phyloP scores from a whole-genome alignment of 2,888 invertebrate genomes.

The Bursaphelenchus okinawaensis region DNA sequence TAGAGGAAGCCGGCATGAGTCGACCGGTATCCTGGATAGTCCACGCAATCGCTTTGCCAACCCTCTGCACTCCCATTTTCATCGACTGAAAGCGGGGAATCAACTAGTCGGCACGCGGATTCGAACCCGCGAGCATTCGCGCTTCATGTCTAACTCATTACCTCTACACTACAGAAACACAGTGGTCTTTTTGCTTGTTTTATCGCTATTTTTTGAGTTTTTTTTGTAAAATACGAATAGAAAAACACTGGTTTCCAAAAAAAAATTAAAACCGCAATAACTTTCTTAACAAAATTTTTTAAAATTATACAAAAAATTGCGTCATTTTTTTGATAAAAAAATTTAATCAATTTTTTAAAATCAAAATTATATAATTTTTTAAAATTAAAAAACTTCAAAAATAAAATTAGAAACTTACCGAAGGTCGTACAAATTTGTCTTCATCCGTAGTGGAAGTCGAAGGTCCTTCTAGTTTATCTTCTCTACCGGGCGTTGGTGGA shows the following conservation, averaged over 20 bases:
- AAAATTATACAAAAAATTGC: no score
- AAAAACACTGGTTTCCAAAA: no score
- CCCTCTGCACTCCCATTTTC: neutral
- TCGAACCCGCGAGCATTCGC: neutral
- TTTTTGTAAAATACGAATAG: no score
- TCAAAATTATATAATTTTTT: no score
- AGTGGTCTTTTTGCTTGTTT: no score
- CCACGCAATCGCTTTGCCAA: neutral
- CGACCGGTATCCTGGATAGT: neutral
- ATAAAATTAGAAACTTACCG: conserved; percentile 9
- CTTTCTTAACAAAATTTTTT: no score
- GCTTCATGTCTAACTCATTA: neutral
- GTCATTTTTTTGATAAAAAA: no score
- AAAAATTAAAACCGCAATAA: no score
- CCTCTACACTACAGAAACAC: neutral
- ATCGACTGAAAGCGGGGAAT: neutral
- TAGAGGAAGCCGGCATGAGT: neutral
- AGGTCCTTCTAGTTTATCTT: conserved; percentile 8
- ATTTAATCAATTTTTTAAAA: no score
- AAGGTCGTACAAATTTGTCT: conserved; percentile 13
- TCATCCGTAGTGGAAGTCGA: conserved; percentile 2
- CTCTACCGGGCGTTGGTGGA: conserved; percentile 37
- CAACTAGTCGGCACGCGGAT: neutral
- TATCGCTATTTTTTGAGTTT: no score
- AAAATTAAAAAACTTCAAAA: no score